Percentiles rank a stretch among this genome's conserved stretches.
phyloP scores from a whole-genome alignment of 2,113 vertebrate genomes.

The Mesoclemmys tuberculata region DNA sequence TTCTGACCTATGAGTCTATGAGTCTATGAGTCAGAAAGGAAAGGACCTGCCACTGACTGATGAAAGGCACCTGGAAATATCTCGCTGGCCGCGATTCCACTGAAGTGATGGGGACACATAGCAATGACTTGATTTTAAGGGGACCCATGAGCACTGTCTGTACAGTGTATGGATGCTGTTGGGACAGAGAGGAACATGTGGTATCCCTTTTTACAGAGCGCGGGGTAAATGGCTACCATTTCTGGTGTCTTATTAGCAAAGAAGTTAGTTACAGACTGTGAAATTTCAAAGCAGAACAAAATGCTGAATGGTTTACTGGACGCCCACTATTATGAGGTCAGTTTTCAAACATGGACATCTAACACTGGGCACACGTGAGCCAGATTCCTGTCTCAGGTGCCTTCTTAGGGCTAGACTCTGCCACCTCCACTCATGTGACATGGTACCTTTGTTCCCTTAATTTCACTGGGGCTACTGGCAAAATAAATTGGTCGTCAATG shows the following conservation, averaged over 20 bases:
- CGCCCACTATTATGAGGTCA: not conserved
- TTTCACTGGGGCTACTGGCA: not conserved
- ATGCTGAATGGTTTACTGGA: not conserved
- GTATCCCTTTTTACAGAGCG: not conserved
- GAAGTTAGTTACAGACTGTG: not conserved
- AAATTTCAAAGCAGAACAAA: not conserved
- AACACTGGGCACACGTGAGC: not conserved
- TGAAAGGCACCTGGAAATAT: not conserved
- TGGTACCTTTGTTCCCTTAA: not conserved
- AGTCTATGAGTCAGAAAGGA: no score
- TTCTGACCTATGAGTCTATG: no score
- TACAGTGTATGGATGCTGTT: not conserved
- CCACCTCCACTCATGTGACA: no score
- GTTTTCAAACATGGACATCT: not conserved
- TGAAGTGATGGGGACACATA: not conserved
- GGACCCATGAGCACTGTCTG: no score
- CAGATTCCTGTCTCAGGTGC: no score
- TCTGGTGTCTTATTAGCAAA: not conserved
- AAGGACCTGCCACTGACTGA: not conserved
- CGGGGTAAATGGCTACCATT: not conserved
- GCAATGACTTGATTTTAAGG: not conserved
- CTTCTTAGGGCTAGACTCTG: no score
- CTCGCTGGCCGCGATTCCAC: not conserved
- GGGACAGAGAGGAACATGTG: not conserved
- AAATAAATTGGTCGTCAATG: no score